Base-by-base conservation (phyloP, 2,113 vertebrate species). In the Epinephelus fuscoguttatus region DNA sequence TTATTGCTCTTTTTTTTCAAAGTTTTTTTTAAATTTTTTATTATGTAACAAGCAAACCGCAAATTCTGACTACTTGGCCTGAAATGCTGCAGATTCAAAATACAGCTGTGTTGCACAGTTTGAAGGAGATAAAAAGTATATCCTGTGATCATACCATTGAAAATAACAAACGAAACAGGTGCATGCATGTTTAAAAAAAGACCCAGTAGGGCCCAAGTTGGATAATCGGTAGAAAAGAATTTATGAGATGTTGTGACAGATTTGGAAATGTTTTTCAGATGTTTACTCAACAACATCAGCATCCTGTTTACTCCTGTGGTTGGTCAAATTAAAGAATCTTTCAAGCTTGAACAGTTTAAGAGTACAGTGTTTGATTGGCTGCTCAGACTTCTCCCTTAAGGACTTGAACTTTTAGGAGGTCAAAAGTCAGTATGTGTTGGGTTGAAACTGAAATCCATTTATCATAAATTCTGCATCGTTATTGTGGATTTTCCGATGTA, bases 371-470 rank as follows among this genome's bases (percentile, higher is more conserved):
- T 17, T 12, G 40, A 73, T 17, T 62, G 72, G 25, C 63, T 74
- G 55, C 59, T 82, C 57, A n/a, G 11, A 59, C 21, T 61, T 59
- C 63, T 55, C 15, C 40, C 40, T 19, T 62, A 13, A 19, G 10
- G 30, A 69, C 57, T n/a, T 61, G n/a, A 63, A 40, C 42, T 50
- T 69, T 52, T 12, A 56, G 79, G 30, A 60, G 62, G 27, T 12
- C 37, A 66, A 55, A 30, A 66, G 52, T 75, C 59, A 19, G 12
- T 6, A 47, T 45, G 53, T 33, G 40, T 71, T 69, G 69, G 62
- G 64, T 25, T 13, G 21, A 81, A 81, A 62, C 17, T 0, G 17
- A 84, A 73, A 82, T 40, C 70, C 68, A 85, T 53, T 79, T 21
- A 74, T 71, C 72, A 61, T 49, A 70, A 70, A 78, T 67, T 81